Base-by-base conservation (phyloP, 2,113 vertebrate species). In the Semnopithecus entellus region DNA sequence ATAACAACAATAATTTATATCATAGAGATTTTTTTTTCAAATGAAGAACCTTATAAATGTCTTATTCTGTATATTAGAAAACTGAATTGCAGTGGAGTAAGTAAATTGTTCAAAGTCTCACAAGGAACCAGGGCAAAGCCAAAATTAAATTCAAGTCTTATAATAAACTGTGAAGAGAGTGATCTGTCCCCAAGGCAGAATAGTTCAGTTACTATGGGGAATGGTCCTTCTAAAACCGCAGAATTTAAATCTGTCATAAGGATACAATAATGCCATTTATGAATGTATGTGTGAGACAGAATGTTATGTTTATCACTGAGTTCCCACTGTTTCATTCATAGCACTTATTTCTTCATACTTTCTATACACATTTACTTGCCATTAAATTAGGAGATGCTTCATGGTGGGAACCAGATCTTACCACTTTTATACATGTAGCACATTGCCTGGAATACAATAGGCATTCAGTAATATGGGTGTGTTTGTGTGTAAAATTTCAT, bases 1-100 rank as follows among this genome's bases (percentile, higher is more conserved):
- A 48, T 85, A 94, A 80, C 61, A 94, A 92, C 48, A 93, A 86
- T 72, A 96, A 94, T 95, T 95, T 97, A 81, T 91, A 95, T 86
- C 75, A 91, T 2, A 78, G 55, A 73, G 43, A 61, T 72, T 87
- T 95, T 64, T 95, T 64, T 91, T 89, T 92, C 20, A 94, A 83
- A 87, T 83, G 89, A 96, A 84, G 52, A 97, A 95, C 57, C 86
- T 96, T 64, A 90, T 52, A 91, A 93, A 92, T 95, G 55, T 89
- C 64, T 93, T 94, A 68, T 94, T 97, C 13, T 97, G 8, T 92
- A 61, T 64, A 72, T 93, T 70, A n/a, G 94, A 96, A 96, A 97
- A 91, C 75, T 57, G 59, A 94, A 90, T 72, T 35, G n/a, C 52
- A 64, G n/a, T 79, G 35, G 17, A 68, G 66, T 68, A 35, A 90